Percentiles rank a stretch among this genome's conserved stretches.
These are phyloP conservation scores for Ashinkailepas kermadecensis DNA, from an alignment of 2,888 invertebrate species.

Conservation along the genomic window DNA sequence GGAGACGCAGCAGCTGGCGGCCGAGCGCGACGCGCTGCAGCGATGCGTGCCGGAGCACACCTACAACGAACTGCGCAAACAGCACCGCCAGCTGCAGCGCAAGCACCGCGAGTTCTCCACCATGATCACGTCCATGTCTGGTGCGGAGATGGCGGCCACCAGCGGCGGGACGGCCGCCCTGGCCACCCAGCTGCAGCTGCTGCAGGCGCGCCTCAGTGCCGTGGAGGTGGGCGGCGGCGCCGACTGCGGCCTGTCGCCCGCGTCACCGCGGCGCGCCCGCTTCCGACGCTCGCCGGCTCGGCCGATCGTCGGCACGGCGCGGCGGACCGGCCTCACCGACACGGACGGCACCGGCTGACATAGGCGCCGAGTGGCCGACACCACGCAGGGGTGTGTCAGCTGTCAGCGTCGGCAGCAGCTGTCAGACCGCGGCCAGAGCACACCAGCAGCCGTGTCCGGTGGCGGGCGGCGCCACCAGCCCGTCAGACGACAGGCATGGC, in stretches of 20 bases:
- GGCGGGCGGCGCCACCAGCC: background rate
- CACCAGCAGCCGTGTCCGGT: background rate
- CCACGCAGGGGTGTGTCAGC: background rate
- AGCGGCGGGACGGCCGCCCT: background rate
- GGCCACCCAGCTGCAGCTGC: conserved; percentile 18
- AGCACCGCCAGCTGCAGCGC: conserved; percentile 6
- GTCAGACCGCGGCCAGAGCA: background rate
- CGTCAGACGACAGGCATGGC: background rate
- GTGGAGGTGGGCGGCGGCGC: background rate
- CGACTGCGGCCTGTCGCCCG: background rate
- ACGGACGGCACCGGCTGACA: conserved; percentile 14
- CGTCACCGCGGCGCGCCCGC: background rate
- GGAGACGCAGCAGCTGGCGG: conserved; percentile 10
- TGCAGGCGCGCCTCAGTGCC: background rate
- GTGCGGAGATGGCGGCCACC: background rate
- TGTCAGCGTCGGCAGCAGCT: background rate
- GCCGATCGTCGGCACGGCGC: background rate
- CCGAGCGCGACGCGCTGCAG: background rate
- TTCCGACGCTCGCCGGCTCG: background rate
- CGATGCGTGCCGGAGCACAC: conserved; percentile 12
- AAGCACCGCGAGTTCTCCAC: conserved; percentile 12
- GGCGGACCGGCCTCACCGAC: background rate
- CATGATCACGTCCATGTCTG: background rate
- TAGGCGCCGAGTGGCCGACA: background rate
- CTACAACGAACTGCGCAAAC: conserved; percentile 15